Conservation (phyloP, 2,888 invertebrate genomes). For the Molorchus minor region DNA sequence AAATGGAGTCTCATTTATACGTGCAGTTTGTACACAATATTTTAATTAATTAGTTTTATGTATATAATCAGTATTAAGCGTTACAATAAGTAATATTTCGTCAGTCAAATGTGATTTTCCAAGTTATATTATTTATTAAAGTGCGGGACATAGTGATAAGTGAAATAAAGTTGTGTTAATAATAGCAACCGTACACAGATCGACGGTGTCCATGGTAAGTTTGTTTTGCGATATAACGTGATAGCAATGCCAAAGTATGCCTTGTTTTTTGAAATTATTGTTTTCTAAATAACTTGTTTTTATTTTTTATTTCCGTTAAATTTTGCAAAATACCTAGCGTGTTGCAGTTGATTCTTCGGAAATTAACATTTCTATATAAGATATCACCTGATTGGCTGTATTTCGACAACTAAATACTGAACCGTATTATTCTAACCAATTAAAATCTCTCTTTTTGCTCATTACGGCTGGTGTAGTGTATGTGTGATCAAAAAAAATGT, state of each 20-base stretch:
- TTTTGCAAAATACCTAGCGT: constrained; percentile 44
- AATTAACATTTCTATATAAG: constrained; percentile 64
- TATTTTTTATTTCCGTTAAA: constrained; percentile 25
- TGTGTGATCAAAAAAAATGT: constrained; percentile 36
- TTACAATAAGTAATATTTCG: constrained; percentile 48
- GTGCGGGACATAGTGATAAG: constrained; percentile 43
- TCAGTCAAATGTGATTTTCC: constrained; percentile 47
- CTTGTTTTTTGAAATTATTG: constrained; percentile 8
- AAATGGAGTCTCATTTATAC: constrained; percentile 63
- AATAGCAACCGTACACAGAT: constrained; percentile 41
- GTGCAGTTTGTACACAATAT: constrained; percentile 62
- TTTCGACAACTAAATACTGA: constrained; percentile 63
- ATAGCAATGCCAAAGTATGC: constrained; percentile 28
- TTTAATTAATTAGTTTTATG: constrained; percentile 57
- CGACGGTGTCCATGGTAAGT: constrained; percentile 63
- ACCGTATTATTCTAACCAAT: constrained; percentile 65
- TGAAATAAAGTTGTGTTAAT: constrained; percentile 39
- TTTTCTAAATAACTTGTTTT: background rate
- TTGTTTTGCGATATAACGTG: constrained; percentile 48
- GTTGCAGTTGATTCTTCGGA: constrained; percentile 60
- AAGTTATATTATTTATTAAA: constrained; percentile 41
- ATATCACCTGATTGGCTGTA: constrained; percentile 65
- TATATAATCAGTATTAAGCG: constrained; percentile 50
- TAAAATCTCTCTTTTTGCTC: constrained; percentile 61
- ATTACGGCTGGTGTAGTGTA: constrained; percentile 53